A percentile compares a stretch with the other conserved stretches of the same genome.
Evolutionary conservation across 2,113 vertebrate species (phyloP).

Genomic region (Ardeotis arabs): DNA sequence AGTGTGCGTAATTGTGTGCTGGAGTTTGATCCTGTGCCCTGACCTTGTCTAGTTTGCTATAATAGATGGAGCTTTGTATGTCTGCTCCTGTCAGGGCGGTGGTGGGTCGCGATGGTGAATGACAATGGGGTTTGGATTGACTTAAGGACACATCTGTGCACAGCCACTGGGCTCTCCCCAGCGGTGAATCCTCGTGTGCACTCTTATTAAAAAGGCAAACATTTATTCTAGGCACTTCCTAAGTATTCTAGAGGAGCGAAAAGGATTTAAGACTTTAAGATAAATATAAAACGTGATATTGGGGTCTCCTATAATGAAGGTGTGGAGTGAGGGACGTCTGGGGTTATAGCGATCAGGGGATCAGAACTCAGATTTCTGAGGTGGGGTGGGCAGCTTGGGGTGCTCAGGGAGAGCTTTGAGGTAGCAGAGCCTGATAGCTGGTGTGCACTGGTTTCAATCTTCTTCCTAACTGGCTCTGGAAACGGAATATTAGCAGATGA

Average conservation of each 20-base stretch:
- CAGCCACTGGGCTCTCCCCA: conserved; percentile 2
- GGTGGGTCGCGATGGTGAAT: not conserved
- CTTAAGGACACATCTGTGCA: not conserved
- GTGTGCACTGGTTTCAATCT: not conserved
- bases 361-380: not conserved
- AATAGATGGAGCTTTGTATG: not conserved
- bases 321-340: not conserved
- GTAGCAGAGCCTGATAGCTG: not conserved
- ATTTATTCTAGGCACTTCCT: not conserved
- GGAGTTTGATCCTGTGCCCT: not conserved
- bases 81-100: not conserved
- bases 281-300: accelerated
- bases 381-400: not conserved
- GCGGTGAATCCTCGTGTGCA: accelerated
- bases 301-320: not conserved
- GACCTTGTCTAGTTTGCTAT: conserved; percentile 8
- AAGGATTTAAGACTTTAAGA: not conserved
- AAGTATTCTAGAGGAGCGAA: not conserved
- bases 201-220: not conserved
- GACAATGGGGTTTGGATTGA: not conserved
- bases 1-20: not conserved
- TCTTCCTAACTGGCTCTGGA: not conserved
- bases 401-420: not conserved
- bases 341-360: too few species aligned
- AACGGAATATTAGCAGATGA: not conserved